Base-by-base conservation (phyloP, 2,888 invertebrate species). In the Acrobasis suavella region DNA sequence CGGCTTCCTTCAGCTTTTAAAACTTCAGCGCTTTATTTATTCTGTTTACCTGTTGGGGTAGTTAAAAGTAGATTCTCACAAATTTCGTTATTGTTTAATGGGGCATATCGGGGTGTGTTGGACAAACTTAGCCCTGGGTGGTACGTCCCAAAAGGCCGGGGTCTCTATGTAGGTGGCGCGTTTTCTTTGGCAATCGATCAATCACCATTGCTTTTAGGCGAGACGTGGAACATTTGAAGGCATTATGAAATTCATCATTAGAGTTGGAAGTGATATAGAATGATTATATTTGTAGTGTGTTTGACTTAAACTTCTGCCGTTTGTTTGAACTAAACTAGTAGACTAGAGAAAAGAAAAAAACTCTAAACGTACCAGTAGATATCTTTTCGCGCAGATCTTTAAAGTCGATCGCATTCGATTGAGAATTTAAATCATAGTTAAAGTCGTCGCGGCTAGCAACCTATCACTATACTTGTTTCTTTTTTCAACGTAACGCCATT, bases 81-180 rank as follows among this genome's bases (percentile, higher is more conserved):
- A 75, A 77, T 77, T 70, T 70, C 69, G 67, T 73, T 76, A 71
- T 66, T 68, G 71, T 72, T 80, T 75, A 81, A 82, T 79, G 76
- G 78, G 72, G 73, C 73, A 68, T 75, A 68, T 65, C 70, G 60
- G 65, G 76, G 74, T 75, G 75, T 75, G 64, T 68, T 65, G 64
- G 67, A 64, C 64, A 69, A 71, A 38, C 49, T 46, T 62, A 63
- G 63, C 69, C 65, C 68, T 67, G 68, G 70, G 69, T 67, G 72
- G 70, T 62, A 59, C 58, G 60, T 39, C 56, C 37, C 50, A 49
- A 58, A 49, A 49, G 62, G 65, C 61, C 68, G 64, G 69, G 62
- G 61, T 38, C 62, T 22, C 22, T 2, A 22, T 42, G 62, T 62
- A 56, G 62, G 63, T 63, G 62, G 55, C 54, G 22, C 42, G 64